phyloP scores from a whole-genome alignment of 2,113 vertebrate genomes.

The Elachura formosa region DNA sequence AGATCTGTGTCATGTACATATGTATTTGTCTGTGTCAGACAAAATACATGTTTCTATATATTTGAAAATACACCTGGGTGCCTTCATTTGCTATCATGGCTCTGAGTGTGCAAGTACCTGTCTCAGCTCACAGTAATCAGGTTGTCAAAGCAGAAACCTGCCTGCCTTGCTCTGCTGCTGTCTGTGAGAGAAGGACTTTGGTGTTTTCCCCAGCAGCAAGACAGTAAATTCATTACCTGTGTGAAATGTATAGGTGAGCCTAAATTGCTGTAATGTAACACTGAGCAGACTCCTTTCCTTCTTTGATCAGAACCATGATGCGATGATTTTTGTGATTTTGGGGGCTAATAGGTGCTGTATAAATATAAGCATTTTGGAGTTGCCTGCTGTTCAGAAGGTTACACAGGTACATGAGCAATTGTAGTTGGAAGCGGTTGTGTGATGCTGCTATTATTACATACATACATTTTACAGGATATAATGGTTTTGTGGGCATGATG shows the following conservation, averaged over 20 bases:
- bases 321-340: background rate
- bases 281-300: background rate
- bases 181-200: background rate
- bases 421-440: background rate
- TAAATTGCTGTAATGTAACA: background rate
- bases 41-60: background rate
- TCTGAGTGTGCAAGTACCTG: background rate
- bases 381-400: background rate
- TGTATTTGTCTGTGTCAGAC: background rate
- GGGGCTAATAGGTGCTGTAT: background rate
- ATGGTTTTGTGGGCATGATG: background rate
- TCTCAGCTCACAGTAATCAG: background rate
- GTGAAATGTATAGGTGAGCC: background rate
- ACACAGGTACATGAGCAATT: background rate
- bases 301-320: background rate
- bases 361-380: background rate
- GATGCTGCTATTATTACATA: background rate
- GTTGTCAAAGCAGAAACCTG: background rate
- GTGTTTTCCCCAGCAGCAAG: background rate
- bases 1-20: no score
- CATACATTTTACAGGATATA: accelerated
- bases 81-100: background rate
- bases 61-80: background rate
- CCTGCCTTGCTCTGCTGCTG: background rate
- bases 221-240: background rate